A percentile compares a stretch with the other conserved stretches of the same genome.
Evolutionary conservation across 2,888 invertebrate genomes (phyloP).

Genomic region (Diarsia dahlii): DNA sequence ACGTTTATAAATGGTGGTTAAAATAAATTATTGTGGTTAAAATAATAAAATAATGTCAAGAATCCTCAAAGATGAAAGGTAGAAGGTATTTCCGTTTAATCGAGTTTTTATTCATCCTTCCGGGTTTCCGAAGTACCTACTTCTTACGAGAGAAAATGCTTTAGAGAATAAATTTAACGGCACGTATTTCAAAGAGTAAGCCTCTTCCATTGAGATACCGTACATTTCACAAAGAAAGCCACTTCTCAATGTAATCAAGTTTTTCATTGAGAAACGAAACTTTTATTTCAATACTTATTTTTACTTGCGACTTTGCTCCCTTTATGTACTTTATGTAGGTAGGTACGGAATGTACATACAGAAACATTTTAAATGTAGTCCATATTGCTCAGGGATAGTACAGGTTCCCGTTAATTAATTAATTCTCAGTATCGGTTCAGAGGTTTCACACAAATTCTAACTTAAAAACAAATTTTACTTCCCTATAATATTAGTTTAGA

Average conservation of each 20-base stretch:
- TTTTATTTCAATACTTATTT: background rate
- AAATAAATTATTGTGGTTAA: background rate
- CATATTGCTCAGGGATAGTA: too few relatives aligned
- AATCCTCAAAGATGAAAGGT: background rate
- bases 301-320: too few relatives aligned
- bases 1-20: background rate
- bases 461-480: too few relatives aligned
- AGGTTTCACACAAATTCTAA: too few relatives aligned
- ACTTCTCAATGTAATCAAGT: constrained; percentile 15
- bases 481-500: background rate
- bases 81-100: constrained; percentile 26
- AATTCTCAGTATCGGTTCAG: too few relatives aligned
- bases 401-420: too few relatives aligned
- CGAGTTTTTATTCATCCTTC: constrained; percentile 7
- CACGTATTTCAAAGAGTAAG: constrained; percentile 38
- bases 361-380: too few relatives aligned
- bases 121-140: constrained; percentile 20
- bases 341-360: too few relatives aligned
- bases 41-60: background rate
- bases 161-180: constrained; percentile 14
- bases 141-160: constrained; percentile 27
- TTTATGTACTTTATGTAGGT: too few relatives aligned
- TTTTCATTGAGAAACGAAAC: constrained; percentile 39
- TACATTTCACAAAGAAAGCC: constrained; percentile 14
- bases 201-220: constrained; percentile 25